These are phyloP conservation scores for Colaptes auratus DNA, from an alignment of 2,113 vertebrate genomes.

Conservation along the genomic window DNA sequence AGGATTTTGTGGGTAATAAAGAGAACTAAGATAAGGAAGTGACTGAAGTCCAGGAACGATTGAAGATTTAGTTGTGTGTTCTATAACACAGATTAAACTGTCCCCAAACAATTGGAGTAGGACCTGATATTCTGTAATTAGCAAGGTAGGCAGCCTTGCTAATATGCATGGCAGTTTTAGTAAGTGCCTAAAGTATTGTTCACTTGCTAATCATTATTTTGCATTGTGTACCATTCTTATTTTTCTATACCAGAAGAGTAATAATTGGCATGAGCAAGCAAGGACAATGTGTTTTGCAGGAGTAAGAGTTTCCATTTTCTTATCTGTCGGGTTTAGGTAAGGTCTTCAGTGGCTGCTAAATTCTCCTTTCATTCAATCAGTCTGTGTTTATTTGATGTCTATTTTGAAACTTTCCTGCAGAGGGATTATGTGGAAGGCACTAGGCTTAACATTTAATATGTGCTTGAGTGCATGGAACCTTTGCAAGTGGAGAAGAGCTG, in stretches of 20 bases:
- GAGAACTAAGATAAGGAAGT: background rate
- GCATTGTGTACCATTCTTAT: background rate
- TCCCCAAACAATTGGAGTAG: background rate
- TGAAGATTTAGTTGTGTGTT: background rate
- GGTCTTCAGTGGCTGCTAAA: background rate
- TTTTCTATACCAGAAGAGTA: background rate
- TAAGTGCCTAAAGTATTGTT: background rate
- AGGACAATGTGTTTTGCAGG: background rate
- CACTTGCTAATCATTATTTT: background rate
- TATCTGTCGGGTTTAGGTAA: background rate
- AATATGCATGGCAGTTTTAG: background rate
- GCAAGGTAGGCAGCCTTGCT: background rate
- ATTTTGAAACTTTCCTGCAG: background rate
- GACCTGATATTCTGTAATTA: background rate
- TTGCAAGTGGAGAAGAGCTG: background rate
- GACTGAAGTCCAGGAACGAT: background rate
- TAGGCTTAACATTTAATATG: background rate
- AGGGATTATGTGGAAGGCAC: background rate
- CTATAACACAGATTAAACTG: background rate
- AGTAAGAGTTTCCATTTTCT: background rate
- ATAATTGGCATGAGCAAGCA: background rate
- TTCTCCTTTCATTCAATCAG: background rate
- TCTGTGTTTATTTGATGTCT: background rate
- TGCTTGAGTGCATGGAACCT: background rate
- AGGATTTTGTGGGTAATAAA: background rate